Percentiles rank a stretch among this genome's conserved stretches.
These are phyloP conservation scores for Drepana arcuata DNA, from an alignment of 1,140 invertebrate species.

Conservation along the genomic window DNA sequence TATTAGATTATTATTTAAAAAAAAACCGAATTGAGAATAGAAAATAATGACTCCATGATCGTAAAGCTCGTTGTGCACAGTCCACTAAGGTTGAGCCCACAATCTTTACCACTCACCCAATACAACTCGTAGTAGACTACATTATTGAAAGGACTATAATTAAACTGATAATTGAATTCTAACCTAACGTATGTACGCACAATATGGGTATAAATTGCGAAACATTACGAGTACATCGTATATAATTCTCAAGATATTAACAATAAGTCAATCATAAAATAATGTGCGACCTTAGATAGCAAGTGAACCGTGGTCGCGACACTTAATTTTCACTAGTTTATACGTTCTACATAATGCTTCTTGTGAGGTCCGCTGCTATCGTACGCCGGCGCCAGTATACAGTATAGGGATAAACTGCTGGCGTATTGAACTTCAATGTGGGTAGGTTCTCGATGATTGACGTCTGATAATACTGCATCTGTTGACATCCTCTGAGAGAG, in stretches of 20 bases:
- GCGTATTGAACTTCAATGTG: conserved; percentile 20
- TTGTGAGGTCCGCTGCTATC: conserved; percentile 55
- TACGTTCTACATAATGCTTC: conserved; percentile 48
- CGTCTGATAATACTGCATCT: conserved; percentile 39
- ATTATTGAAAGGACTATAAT: too few species aligned
- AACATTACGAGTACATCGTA: conserved; percentile 41
- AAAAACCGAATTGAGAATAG: too few species aligned
- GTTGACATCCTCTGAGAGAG: conserved; percentile 36
- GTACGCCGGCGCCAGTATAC: conserved; percentile 27
- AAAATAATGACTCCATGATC: too few species aligned
- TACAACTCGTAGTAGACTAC: too few species aligned
- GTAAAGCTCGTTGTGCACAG: too few species aligned
- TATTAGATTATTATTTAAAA: too few species aligned
- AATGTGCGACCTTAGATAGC: conserved; percentile 54
- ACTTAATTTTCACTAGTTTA: conserved; percentile 67
- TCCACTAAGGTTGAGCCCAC: too few species aligned
- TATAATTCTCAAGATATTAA: conserved; percentile 58
- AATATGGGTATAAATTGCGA: too few species aligned
- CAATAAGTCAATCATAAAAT: conserved; percentile 64
- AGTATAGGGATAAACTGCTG: conserved; percentile 10
- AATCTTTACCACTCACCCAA: too few species aligned
- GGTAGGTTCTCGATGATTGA: conserved; percentile 25
- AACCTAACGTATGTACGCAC: too few species aligned
- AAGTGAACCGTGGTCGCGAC: conserved; percentile 43
- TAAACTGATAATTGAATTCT: too few species aligned